phyloP scores from a whole-genome alignment of 2,113 vertebrate genomes.

The Leptocoma aspasia region DNA sequence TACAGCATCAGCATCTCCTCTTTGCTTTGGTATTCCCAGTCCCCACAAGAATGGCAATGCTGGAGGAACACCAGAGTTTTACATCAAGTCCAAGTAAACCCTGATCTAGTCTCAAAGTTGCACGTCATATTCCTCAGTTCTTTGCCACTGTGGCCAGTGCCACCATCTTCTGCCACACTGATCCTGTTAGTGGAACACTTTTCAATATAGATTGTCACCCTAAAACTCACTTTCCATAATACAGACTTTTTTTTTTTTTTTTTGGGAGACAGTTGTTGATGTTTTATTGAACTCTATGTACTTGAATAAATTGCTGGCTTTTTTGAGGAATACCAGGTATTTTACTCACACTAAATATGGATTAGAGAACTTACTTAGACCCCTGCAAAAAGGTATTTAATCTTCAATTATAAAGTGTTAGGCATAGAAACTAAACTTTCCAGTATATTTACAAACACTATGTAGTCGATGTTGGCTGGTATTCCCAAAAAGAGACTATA shows the following conservation, averaged over 20 bases:
- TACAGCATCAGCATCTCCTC: background rate
- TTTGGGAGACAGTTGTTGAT: accelerated
- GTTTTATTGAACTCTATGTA: background rate
- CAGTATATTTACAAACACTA: background rate
- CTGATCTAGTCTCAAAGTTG: background rate
- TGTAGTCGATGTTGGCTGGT: background rate
- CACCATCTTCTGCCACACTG: background rate
- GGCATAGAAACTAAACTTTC: background rate
- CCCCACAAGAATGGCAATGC: background rate
- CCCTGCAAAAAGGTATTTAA: background rate
- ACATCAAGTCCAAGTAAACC: background rate
- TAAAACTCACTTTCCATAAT: background rate
- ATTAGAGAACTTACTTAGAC: background rate
- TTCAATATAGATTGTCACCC: background rate
- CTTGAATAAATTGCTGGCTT: background rate
- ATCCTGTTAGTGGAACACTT: background rate
- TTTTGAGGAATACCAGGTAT: background rate
- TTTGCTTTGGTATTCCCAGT: background rate
- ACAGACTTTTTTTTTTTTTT: background rate
- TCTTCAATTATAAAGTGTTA: background rate
- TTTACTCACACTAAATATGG: background rate
- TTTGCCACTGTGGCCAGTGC: background rate
- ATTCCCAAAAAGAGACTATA: background rate
- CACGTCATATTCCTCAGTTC: background rate
- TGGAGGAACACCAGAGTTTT: background rate